These are phyloP conservation scores for Mustela lutreola DNA, from an alignment of 2,113 vertebrate species.

Conservation along the genomic window DNA sequence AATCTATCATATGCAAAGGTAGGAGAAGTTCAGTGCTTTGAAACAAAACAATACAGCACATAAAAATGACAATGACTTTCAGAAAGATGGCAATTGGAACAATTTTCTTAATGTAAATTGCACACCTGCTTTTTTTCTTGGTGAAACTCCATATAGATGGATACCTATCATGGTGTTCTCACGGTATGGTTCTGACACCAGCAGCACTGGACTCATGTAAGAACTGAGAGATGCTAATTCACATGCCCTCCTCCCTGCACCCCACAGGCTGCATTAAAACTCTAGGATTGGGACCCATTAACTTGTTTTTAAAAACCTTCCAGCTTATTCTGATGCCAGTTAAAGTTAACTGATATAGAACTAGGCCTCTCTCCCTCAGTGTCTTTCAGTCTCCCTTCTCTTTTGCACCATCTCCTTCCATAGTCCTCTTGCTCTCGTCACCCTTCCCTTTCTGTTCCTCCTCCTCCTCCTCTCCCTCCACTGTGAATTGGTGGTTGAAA, in stretches of 20 bases:
- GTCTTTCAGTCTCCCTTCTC: background rate
- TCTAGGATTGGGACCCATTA: background rate
- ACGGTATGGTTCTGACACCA: background rate
- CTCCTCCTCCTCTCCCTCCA: background rate
- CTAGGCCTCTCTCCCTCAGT: background rate
- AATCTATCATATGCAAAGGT: background rate
- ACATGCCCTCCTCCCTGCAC: background rate
- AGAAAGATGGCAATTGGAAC: background rate
- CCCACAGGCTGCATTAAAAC: background rate
- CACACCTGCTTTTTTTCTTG: background rate
- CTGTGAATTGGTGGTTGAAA: background rate
- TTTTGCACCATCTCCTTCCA: background rate
- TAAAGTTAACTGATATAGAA: background rate
- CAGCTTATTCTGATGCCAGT: background rate
- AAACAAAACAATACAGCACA: slow-evolving; percentile 10
- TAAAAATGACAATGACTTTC: background rate
- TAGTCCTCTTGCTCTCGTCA: background rate
- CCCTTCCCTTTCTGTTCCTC: background rate
- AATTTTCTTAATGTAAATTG: background rate
- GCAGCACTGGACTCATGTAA: background rate
- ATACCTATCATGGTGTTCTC: background rate
- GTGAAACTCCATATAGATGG: background rate
- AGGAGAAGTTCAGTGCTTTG: slow-evolving; percentile 15
- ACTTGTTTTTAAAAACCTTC: background rate
- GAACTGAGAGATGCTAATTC: background rate